phyloP scores from a whole-genome alignment of 2,113 vertebrate species.

The Octodon degus region DNA sequence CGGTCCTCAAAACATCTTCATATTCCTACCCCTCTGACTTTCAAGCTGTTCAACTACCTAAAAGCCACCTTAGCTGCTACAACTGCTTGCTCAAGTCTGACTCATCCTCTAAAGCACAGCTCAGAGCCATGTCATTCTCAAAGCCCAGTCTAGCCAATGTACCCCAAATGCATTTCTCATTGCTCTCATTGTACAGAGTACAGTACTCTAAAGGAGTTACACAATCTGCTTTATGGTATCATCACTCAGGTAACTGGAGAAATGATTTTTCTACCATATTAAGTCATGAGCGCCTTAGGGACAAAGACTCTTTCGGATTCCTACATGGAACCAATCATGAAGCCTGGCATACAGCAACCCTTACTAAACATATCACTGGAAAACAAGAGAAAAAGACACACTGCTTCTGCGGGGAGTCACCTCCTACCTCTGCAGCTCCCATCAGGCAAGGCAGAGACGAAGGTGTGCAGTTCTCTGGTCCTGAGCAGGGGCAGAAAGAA shows the following conservation, averaged over 20 bases:
- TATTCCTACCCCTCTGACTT: background rate
- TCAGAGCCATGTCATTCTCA: background rate
- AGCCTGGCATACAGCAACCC: background rate
- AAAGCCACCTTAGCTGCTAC: background rate
- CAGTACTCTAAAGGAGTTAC: background rate
- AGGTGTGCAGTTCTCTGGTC: constrained; percentile 79
- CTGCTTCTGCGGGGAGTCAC: background rate
- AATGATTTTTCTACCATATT: constrained; percentile 1
- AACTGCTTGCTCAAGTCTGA: background rate
- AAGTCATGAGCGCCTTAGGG: background rate
- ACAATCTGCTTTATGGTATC: background rate
- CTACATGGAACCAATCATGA: background rate
- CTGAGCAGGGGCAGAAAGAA: background rate
- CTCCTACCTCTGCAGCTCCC: constrained; percentile 91
- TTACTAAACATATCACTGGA: background rate
- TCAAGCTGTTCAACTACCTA: background rate
- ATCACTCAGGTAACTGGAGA: background rate
- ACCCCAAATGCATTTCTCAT: background rate
- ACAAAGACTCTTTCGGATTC: background rate
- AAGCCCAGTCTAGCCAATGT: background rate
- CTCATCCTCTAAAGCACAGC: background rate
- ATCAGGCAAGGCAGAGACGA: constrained; percentile 85
- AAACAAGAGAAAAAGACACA: background rate
- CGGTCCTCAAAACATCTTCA: background rate
- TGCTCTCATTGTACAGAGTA: background rate